These are phyloP conservation scores for Epizoanthus fatuus DNA, from an alignment of 92 coral and sea anemone genomes.

Conservation along the genomic window DNA sequence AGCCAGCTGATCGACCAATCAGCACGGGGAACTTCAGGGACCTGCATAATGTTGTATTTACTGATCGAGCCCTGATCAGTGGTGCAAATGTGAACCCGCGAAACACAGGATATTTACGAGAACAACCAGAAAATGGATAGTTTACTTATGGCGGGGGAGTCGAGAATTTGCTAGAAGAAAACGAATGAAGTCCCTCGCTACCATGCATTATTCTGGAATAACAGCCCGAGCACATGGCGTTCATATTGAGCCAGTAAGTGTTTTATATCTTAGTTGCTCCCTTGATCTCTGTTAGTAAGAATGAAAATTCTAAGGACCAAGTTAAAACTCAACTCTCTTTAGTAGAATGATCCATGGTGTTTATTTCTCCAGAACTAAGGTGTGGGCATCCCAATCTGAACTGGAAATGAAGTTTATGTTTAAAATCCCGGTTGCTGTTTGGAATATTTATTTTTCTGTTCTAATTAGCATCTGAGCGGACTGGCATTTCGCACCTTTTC, in stretches of 20 bases:
- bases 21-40: not conserved
- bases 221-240: not conserved
- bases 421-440: not conserved
- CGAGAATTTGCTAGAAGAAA: not conserved
- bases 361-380: not conserved
- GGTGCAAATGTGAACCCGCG: not conserved
- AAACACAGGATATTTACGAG: not conserved
- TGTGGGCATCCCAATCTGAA: not conserved
- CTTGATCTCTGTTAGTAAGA: not conserved
- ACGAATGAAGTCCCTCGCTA: not conserved
- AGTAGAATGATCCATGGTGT: not conserved
- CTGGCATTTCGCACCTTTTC: conserved; percentile 7
- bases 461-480: not conserved
- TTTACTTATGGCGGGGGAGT: not conserved
- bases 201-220: not conserved
- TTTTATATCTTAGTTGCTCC: not conserved
- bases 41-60: not conserved
- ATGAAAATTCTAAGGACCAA: not conserved
- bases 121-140: not conserved
- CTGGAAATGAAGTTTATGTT: not conserved
- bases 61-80: conserved; percentile 2
- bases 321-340: not conserved
- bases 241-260: conserved; percentile 22
- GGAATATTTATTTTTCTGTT: not conserved
- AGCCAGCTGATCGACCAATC: not conserved